Evolutionary conservation across 1,140 invertebrate species (phyloP).

Genomic region (Papilio helenus): DNA sequence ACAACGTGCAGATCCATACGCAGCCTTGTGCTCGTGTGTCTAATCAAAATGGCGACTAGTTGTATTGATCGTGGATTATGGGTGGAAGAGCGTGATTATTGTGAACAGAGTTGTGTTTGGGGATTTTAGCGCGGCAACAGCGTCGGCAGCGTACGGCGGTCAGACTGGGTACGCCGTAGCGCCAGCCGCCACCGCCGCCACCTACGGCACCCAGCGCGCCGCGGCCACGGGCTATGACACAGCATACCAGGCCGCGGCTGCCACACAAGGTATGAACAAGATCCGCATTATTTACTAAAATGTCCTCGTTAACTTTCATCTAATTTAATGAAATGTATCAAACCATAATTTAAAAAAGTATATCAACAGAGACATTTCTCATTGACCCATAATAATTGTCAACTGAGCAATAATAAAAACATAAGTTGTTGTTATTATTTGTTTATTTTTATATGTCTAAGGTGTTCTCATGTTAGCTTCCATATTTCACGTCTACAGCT

Average conservation of each 20-base stretch:
- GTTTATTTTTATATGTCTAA: constrained; percentile 8
- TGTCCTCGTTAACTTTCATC: neutral
- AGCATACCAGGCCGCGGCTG: constrained; percentile 89
- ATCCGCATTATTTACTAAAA: constrained; percentile 7
- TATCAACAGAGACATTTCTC: neutral
- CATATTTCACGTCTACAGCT: too few species aligned
- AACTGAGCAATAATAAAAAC: too few species aligned
- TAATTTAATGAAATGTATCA: neutral
- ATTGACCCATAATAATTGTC: neutral
- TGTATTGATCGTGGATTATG: constrained; percentile 72
- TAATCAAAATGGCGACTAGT: constrained; percentile 78
- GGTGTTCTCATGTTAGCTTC: too few species aligned
- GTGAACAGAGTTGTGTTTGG: constrained; percentile 46
- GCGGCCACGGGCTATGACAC: constrained; percentile 90
- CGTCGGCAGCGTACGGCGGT: constrained; percentile 89
- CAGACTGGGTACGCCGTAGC: constrained; percentile 93
- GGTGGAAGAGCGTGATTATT: constrained; percentile 43
- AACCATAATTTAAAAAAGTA: neutral
- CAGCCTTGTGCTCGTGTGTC: constrained; percentile 70
- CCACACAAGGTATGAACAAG: constrained; percentile 86
- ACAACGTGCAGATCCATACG: constrained; percentile 48
- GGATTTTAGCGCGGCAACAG: constrained; percentile 83
- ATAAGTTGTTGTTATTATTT: neutral
- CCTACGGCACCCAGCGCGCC: constrained; percentile 89
- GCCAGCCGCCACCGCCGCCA: constrained; percentile 89